These are phyloP conservation scores for Microhierax caerulescens DNA, from an alignment of 2,797 vertebrate species.

Conservation along the genomic window DNA sequence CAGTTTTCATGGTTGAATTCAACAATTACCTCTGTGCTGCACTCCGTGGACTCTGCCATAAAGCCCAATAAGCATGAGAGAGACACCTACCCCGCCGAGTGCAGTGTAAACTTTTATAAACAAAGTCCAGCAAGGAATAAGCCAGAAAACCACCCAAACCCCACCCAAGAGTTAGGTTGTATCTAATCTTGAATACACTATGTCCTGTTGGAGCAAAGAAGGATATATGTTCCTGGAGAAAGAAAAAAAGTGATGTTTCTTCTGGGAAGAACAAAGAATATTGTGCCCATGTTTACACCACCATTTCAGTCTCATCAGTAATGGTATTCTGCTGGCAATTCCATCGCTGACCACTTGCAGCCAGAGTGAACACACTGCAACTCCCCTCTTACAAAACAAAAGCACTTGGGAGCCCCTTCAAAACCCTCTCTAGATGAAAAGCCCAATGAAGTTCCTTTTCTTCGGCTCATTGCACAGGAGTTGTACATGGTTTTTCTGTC, in stretches of 20 bases:
- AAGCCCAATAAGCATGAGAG: slow-evolving; percentile 12
- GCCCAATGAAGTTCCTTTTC: slow-evolving; percentile 6
- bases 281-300: neutral
- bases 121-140: neutral
- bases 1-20: slow-evolving; percentile 51
- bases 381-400: neutral
- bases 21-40: slow-evolving; percentile 24
- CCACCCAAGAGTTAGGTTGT: neutral
- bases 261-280: neutral
- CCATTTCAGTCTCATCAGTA: neutral
- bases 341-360: neutral
- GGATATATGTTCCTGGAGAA: neutral
- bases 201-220: neutral
- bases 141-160: neutral
- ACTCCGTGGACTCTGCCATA: neutral
- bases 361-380: neutral
- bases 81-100: neutral
- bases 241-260: neutral
- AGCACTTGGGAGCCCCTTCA: neutral
- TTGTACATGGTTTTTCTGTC: neutral
- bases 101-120: neutral
- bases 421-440: neutral
- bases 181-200: neutral
- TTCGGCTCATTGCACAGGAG: slow-evolving; percentile 24
- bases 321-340: neutral